Evolutionary conservation across 2,888 invertebrate species (phyloP), one percentile per base, ranked within the genome.

Genomic region (Platypus cylindrus): DNA sequence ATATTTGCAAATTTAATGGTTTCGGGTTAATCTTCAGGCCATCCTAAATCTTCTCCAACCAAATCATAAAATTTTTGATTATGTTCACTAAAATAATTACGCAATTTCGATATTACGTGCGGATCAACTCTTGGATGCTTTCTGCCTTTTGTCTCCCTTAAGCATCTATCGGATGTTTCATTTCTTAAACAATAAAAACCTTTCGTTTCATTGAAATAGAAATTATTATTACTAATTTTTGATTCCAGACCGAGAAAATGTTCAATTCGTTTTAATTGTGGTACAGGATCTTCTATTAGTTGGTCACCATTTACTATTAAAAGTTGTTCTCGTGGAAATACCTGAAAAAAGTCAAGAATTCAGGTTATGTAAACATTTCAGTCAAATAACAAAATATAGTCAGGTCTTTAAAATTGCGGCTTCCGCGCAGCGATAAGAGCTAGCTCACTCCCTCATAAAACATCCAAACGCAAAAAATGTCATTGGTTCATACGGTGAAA

Each of bases 151-250:
- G 93, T 75, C 65, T 84, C 73, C 58, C 78, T 58, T 65, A 94
- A 65, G 73, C 94, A 77, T 64, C 87, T 72, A 71, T 87, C 73
- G 48, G 81, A 75, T 45, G 79, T 80, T 61, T 86, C 81, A 63
- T 87, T 78, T 53, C 86, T 68, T 54, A 86, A 67, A 60, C 95
- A 95, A 64, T 85, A 95, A 66, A 98, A 91, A 40, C 95, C 91
- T 63, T 94, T 91, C 11, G 90, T 91, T 64, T 83, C 81, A 66
- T 98, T 95, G 67, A 90, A 97, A 65, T 93, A 91, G 63, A 97
- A 89, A 63, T 91, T 87, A 59, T 84, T 83, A 51, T 78, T 73
- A 34, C 78, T 78, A 45, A 87, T 78, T 31, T 71, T 65, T 43
- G 70, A 67, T 37, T 70, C 68, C 43, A 89, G 63, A 44, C 82